Percentiles rank a stretch among this genome's conserved stretches.
phyloP scores from a whole-genome alignment of 2,888 invertebrate genomes.

The Lithosia quadra region DNA sequence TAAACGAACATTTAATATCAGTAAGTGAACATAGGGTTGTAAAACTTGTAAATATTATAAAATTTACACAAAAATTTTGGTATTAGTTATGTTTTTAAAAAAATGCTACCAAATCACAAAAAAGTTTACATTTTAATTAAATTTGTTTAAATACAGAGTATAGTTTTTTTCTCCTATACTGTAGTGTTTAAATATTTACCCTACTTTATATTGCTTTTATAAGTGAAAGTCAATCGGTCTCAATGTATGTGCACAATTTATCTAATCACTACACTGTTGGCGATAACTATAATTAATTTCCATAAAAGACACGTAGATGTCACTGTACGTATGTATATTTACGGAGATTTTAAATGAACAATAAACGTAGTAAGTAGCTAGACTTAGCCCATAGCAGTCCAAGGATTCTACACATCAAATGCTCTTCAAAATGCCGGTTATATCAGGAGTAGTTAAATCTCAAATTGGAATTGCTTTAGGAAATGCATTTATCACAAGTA shows the following conservation, averaged over 20 bases:
- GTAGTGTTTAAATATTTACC: slow-evolving; percentile 32
- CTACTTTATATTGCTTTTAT: slow-evolving; percentile 40
- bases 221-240: slow-evolving; percentile 43
- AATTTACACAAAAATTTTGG: neutral
- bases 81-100: neutral
- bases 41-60: neutral
- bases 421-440: slow-evolving; percentile 9
- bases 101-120: neutral
- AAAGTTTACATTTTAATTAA: slow-evolving; percentile 17
- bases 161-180: slow-evolving; percentile 34
- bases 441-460: neutral
- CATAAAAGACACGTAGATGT: slow-evolving; percentile 47
- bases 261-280: slow-evolving; percentile 44
- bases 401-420: slow-evolving; percentile 38
- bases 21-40: neutral
- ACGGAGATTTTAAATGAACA: slow-evolving; percentile 75
- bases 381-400: slow-evolving; percentile 65
- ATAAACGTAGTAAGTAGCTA: slow-evolving; percentile 68
- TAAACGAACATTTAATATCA: neutral
- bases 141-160: slow-evolving; percentile 21
- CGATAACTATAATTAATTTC: slow-evolving; percentile 35
- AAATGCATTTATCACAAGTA: neutral
- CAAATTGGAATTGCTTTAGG: neutral
- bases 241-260: slow-evolving; percentile 56
- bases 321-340: slow-evolving; percentile 67